Percentiles rank a stretch among this genome's conserved stretches.
Evolutionary conservation across 2,888 invertebrate genomes (phyloP).

Genomic region (Chirona hameri): DNA sequence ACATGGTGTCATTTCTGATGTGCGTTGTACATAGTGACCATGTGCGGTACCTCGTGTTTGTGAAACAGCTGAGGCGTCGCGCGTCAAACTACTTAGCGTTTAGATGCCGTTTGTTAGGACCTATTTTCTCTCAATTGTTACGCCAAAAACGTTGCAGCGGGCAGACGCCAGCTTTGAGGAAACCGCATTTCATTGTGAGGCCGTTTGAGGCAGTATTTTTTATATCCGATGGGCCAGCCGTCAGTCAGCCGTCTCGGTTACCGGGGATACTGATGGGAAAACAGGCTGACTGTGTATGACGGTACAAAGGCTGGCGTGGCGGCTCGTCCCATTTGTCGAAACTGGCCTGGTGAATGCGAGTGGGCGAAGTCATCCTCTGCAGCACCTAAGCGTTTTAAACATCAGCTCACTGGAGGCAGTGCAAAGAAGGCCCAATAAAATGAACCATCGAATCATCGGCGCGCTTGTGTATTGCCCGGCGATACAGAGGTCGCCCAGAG

Average conservation of each 20-base stretch:
- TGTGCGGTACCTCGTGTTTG: neutral
- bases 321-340: neutral
- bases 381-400: neutral
- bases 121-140: constrained; percentile 27
- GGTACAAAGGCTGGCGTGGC: neutral
- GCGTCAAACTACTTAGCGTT: neutral
- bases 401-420: neutral
- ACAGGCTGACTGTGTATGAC: neutral
- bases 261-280: neutral
- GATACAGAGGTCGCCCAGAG: no score
- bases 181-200: neutral
- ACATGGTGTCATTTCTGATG: constrained; percentile 9
- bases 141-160: neutral
- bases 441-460: constrained; percentile 4
- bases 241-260: neutral
- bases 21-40: neutral
- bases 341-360: neutral
- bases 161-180: neutral
- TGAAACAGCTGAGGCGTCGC: neutral
- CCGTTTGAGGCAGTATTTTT: constrained; percentile 28
- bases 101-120: neutral
- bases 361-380: neutral
- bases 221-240: neutral
- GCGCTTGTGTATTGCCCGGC: neutral
- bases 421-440: constrained; percentile 1